Evolutionary conservation across 2,113 vertebrate species (phyloP), one percentile per base, ranked within the genome.

Genomic region (Odocoileus hemionus): DNA sequence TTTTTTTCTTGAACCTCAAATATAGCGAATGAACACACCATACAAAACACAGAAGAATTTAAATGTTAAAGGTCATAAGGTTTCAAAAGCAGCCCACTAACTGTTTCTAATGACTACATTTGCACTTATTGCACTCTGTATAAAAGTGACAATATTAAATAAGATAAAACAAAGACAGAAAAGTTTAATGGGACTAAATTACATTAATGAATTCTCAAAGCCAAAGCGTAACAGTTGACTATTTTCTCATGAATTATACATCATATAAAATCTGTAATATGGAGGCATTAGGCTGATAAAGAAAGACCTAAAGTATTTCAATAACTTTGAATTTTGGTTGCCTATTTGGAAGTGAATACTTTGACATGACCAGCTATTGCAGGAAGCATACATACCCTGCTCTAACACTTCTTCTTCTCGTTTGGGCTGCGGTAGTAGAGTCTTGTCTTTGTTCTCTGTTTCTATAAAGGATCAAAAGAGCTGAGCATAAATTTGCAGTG

Each of bases 361-460:
- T 76, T 45, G n/a, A 23, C 19, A 91, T 43, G 78, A 13, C 55
- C 0, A 50, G 14, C 92, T 92, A 86, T 5, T 89, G 43, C 89
- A 97, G 93, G 47, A 4, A 96, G 47, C 60, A 52, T 88, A 99
- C 99, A 98, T 98, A 99, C 99, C 99, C 96, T 99, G 99, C 98
- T 99, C 99, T 96, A 99, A 98, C 95, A 98, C 98, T 17, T 98
- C 98, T 85, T 99, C 99, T 80, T 99, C 99, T 94, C 98, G 98
- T 97, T 97, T 99, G 60, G 98, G 97, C 67, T 99, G 98, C 88
- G 98, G 96, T 52, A 97, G 91, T 80, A 97, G 91, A 79, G 97
- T 96, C 89, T 98, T 98, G 97, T 98, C 98, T 97, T 91, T 97
- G 90, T 98, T 99, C 98, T 99, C 98, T 74, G 95, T 95, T 98